phyloP scores from a whole-genome alignment of 2,888 invertebrate genomes.

The Caenorhabditis sulstoni region DNA sequence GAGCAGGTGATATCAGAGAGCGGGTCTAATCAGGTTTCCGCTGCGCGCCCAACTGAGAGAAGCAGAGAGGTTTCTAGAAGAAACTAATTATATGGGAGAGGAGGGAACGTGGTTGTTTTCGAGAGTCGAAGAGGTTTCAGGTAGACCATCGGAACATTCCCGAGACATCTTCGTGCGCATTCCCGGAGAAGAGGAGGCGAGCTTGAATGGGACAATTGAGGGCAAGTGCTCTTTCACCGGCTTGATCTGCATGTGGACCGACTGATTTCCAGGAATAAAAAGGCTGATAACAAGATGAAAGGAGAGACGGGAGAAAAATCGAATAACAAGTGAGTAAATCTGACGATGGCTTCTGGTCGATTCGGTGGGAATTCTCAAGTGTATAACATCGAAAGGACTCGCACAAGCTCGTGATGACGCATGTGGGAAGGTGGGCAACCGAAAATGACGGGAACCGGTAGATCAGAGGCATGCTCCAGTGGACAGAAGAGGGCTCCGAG shows the following conservation, averaged over 20 bases:
- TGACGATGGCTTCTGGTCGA: not conserved
- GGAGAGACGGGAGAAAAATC: not conserved
- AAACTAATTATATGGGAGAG: slow-evolving; percentile 4
- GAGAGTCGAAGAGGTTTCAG: too few relatives aligned
- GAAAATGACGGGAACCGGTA: not conserved
- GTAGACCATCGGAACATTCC: too few relatives aligned
- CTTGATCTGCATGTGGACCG: slow-evolving; percentile 11
- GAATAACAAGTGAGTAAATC: not conserved
- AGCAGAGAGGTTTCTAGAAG: slow-evolving; percentile 19
- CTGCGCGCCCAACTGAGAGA: slow-evolving; percentile 8
- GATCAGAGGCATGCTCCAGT: too few relatives aligned
- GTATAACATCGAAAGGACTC: not conserved
- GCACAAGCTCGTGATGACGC: not conserved
- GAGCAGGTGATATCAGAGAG: slow-evolving; percentile 41
- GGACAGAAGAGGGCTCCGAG: too few relatives aligned
- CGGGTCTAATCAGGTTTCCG: slow-evolving; percentile 31
- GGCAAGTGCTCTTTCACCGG: slow-evolving; percentile 1
- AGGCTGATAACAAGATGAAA: slow-evolving; percentile 14
- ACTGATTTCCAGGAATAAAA: slow-evolving; percentile 5
- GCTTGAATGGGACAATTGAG: slow-evolving; percentile 7
- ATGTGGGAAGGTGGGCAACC: slow-evolving; percentile 12
- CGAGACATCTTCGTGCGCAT: too few relatives aligned
- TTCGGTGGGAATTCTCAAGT: not conserved
- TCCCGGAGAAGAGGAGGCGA: too few relatives aligned
- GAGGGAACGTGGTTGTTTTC: not conserved